Percentiles rank a stretch among this genome's conserved stretches.
These are phyloP conservation scores for Pontoporia blainvillei DNA, from an alignment of 2,113 vertebrate genomes.

Conservation along the genomic window DNA sequence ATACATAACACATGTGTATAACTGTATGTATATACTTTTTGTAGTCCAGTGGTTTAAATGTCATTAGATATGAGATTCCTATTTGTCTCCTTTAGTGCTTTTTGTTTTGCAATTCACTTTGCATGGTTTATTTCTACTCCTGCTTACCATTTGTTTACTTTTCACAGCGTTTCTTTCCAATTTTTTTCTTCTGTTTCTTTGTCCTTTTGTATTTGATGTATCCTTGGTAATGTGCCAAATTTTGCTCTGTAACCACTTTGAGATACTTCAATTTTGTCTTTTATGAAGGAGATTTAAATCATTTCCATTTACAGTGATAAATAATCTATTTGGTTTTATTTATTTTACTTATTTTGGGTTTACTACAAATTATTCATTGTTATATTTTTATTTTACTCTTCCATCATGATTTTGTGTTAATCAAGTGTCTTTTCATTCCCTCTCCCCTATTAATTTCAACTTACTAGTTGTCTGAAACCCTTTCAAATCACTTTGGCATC, in stretches of 20 bases:
- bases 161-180: background rate
- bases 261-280: background rate
- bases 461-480: background rate
- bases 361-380: background rate
- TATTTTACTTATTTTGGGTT: background rate
- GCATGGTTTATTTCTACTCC: background rate
- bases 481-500: background rate
- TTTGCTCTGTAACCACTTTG: background rate
- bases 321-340: background rate
- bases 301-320: background rate
- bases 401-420: background rate
- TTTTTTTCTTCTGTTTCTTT: background rate
- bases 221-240: background rate
- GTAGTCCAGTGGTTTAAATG: background rate
- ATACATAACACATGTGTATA: background rate
- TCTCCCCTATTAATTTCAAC: background rate
- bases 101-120: background rate
- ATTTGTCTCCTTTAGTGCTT: background rate
- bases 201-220: background rate
- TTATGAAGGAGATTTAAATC: background rate
- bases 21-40: background rate
- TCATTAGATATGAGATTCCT: background rate
- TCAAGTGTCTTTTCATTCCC: background rate
- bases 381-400: background rate
- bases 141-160: background rate